A percentile compares a stretch with the other conserved stretches of the same genome.
phyloP scores from a whole-genome alignment of 2,797 vertebrate species.

The Oreonectes daqikongensis region DNA sequence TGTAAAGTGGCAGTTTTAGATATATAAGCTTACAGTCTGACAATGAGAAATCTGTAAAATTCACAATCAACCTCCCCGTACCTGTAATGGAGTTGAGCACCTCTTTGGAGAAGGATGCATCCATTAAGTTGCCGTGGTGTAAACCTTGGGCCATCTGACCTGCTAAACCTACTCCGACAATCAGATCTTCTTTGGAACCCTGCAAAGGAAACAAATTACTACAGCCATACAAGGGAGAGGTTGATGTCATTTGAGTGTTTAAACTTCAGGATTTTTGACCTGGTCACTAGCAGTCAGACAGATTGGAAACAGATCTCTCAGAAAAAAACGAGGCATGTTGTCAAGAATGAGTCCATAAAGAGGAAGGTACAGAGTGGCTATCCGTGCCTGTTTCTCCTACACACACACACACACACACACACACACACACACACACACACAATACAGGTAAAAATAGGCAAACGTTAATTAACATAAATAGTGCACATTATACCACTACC shows the following conservation, averaged over 20 bases:
- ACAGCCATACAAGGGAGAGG: neutral
- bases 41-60: too few relatives aligned
- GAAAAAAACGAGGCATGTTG: conserved; percentile 97
- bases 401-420: too few relatives aligned
- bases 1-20: too few relatives aligned
- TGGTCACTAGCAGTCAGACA: conserved; percentile 91
- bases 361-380: conserved; percentile 94
- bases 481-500: too few relatives aligned
- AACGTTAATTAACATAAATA: neutral
- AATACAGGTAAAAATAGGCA: neutral
- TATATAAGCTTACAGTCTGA: too few relatives aligned
- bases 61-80: conserved; percentile 60
- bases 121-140: conserved; percentile 92
- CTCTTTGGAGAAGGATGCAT: conserved; percentile 97
- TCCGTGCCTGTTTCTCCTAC: conserved; percentile 92
- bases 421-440: neutral
- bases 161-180: conserved; percentile 81
- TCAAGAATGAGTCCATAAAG: conserved; percentile 97
- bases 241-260: neutral
- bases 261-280: conserved; percentile 58
- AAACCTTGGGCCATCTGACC: conserved; percentile 77
- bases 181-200: conserved; percentile 96
- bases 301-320: conserved; percentile 93
- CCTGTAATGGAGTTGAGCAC: conserved; percentile 99
- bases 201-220: conserved; percentile 58